Evolutionary conservation across 2,888 invertebrate genomes (phyloP).

Genomic region (Monoplex corrugatus): DNA sequence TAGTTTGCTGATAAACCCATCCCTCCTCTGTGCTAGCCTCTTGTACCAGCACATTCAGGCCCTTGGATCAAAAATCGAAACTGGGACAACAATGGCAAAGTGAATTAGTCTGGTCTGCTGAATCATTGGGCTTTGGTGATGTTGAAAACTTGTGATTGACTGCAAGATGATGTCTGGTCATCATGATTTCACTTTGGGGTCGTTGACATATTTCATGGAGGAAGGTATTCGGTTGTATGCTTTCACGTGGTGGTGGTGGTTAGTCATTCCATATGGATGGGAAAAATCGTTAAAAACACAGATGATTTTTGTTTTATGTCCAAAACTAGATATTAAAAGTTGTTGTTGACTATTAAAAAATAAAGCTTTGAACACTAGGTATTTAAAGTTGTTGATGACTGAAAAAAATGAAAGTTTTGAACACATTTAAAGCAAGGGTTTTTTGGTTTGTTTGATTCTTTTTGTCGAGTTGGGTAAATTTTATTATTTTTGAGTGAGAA

Average conservation of each 20-base stretch:
- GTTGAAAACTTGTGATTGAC: background rate
- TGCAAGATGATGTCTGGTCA: constrained; percentile 55
- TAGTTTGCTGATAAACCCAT: constrained; percentile 55
- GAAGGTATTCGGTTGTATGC: constrained; percentile 50
- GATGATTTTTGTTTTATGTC: no score
- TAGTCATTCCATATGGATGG: constrained; percentile 24
- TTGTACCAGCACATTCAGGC: constrained; percentile 52
- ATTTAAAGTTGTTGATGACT: no score
- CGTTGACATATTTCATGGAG: constrained; percentile 55
- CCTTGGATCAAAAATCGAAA: constrained; percentile 54
- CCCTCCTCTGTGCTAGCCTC: constrained; percentile 10
- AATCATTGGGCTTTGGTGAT: constrained; percentile 29
- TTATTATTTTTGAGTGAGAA: no score
- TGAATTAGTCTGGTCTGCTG: constrained; percentile 42
- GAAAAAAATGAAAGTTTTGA: no score
- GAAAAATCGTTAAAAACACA: no score
- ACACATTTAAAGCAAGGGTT: no score
- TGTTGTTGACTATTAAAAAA: no score
- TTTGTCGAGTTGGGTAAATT: no score
- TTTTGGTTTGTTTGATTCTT: no score
- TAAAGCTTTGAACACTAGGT: no score
- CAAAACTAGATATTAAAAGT: no score
- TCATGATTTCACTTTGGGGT: constrained; percentile 59
- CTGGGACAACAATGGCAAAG: constrained; percentile 45
- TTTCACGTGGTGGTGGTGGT: background rate